phyloP scores from a whole-genome alignment of 2,797 vertebrate species.

The Fundulus diaphanus region DNA sequence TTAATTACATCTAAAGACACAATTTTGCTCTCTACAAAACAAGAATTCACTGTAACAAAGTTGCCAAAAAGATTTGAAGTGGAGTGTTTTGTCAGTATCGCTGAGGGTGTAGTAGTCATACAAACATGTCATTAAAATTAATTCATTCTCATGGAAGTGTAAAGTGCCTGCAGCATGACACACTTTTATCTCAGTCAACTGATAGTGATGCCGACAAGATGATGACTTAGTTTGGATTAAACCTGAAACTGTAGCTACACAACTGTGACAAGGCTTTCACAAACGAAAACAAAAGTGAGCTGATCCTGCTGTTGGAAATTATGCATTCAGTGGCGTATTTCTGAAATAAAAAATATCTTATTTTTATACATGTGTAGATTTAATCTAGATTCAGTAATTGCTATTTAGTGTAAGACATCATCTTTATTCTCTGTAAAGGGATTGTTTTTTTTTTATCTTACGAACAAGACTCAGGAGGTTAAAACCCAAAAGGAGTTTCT shows the following conservation, averaged over 20 bases:
- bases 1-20: background rate
- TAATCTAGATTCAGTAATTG: too few relatives aligned
- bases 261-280: background rate
- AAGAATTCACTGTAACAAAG: background rate
- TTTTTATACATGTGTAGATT: background rate
- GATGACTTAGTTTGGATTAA: constrained; percentile 12
- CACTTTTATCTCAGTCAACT: background rate
- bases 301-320: background rate
- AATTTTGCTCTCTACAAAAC: background rate
- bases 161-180: background rate
- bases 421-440: constrained; percentile 1
- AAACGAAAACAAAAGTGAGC: background rate
- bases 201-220: constrained; percentile 11
- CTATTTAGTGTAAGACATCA: background rate
- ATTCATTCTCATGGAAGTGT: background rate
- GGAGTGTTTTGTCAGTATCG: background rate
- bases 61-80: background rate
- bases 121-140: background rate
- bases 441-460: background rate
- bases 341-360: background rate
- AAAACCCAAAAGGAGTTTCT: too few relatives aligned
- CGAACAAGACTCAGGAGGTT: background rate
- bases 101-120: background rate
- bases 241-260: background rate
- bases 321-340: background rate